phyloP scores from a whole-genome alignment of 2,797 vertebrate species.

The Phaenicophaeus curvirostris region DNA sequence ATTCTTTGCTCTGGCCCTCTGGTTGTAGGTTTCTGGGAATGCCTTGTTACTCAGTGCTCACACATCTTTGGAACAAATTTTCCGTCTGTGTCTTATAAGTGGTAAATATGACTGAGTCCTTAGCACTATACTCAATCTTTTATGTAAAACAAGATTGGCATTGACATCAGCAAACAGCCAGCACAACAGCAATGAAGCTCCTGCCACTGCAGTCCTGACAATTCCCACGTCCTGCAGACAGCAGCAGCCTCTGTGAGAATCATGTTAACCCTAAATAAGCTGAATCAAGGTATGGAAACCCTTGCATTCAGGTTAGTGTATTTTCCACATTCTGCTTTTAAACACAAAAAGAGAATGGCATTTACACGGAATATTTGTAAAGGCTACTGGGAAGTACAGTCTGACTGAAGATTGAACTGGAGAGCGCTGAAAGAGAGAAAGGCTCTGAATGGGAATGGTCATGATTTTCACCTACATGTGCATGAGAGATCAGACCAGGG shows the following conservation, averaged over 20 bases:
- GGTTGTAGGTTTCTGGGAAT: not conserved
- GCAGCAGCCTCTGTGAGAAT: not conserved
- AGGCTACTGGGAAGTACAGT: not conserved
- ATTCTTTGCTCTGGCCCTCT: not conserved
- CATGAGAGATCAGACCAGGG: not conserved
- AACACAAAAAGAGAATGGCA: not conserved
- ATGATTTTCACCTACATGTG: rapidly evolving
- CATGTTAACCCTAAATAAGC: not conserved
- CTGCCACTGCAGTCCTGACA: not conserved
- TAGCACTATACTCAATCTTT: not conserved
- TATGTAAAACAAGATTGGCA: not conserved
- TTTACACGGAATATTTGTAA: not conserved
- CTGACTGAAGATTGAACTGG: not conserved
- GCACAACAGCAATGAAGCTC: not conserved
- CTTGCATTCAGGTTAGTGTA: rapidly evolving
- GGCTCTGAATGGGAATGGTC: not conserved
- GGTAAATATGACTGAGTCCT: not conserved
- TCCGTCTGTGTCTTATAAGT: not conserved
- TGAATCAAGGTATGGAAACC: not conserved
- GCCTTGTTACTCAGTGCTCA: not conserved
- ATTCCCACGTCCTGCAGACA: not conserved
- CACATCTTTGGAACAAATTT: not conserved
- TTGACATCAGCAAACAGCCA: not conserved
- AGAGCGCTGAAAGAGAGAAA: not conserved
- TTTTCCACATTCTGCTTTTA: not conserved